These are phyloP conservation scores for Apodemia zela DNA, from an alignment of 2,888 invertebrate genomes.

Conservation along the genomic window DNA sequence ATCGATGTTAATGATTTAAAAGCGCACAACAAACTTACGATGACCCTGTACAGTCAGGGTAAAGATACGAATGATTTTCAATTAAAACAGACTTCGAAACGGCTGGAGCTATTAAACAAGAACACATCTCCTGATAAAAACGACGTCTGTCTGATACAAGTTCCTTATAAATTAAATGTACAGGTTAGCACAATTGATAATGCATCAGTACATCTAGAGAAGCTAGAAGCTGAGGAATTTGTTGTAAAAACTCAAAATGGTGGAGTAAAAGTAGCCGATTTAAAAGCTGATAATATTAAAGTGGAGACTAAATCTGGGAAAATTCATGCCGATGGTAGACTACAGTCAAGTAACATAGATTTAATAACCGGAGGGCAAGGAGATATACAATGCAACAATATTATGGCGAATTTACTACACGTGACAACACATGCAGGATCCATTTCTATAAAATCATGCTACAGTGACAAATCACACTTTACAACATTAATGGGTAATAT, in stretches of 20 bases:
- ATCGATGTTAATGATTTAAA: conserved; percentile 68
- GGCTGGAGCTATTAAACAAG: conserved; percentile 67
- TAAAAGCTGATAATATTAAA: conserved; percentile 66
- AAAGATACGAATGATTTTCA: conserved; percentile 68
- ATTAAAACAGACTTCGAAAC: conserved; percentile 71
- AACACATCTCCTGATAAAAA: conserved; percentile 60
- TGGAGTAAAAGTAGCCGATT: conserved; percentile 50
- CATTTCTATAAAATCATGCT: conserved; percentile 67
- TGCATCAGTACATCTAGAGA: conserved; percentile 63
- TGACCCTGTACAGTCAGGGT: conserved; percentile 69
- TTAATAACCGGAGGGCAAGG: conserved; percentile 63
- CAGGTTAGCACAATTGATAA: conserved; percentile 65
- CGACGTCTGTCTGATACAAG: conserved; percentile 69
- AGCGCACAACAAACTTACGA: conserved; percentile 67
- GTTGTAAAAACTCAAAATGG: conserved; percentile 70
- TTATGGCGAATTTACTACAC: conserved; percentile 61
- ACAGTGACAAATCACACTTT: conserved; percentile 64
- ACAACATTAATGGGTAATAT: conserved; percentile 72
- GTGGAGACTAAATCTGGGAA: conserved; percentile 62
- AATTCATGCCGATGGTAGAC: conserved; percentile 54
- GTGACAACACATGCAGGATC: conserved; percentile 66
- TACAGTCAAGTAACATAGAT: conserved; percentile 64
- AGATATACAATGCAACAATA: conserved; percentile 62
- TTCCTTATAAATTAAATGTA: conserved; percentile 71
- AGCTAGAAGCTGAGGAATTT: conserved; percentile 69